Evolutionary conservation across 2,888 invertebrate genomes (phyloP), one percentile per base, ranked within the genome.

Genomic region (Cryptocephalus primarius): DNA sequence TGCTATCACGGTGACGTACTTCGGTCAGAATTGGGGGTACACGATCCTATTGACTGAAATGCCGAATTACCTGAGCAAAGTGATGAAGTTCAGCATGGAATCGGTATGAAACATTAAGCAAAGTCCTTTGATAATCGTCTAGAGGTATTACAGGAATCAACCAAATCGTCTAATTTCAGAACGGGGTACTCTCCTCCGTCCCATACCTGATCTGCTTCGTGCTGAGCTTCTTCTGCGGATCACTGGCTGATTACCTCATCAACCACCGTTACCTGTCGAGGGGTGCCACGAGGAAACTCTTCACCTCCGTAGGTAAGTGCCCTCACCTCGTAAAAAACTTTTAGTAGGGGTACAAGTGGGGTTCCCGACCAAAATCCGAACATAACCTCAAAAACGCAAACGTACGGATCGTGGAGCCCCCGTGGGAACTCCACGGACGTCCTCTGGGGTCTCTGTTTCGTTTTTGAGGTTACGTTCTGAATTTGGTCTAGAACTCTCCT

Each of bases 131-230:
- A 22, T 6, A 22, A 22, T 22, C 22, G 22, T n/a, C n/a, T n/a
- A n/a, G n/a, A n/a, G n/a, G n/a, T n/a, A n/a, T n/a, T n/a, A n/a
- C 2, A 22, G 22, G 6, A 4, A 6, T 22, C 3, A 22, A 22
- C 22, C 3, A 6, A 22, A 22, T 6, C 2, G 2, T 22, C 6
- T 6, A 22, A 36, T 69, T 8, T 65, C 44, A 80, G 76, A 85
- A 83, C 58, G 82, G 83, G 1, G 54, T 79, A 4, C 63, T 84
- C 0, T 85, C 86, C 0, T 78, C 83, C 0, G 61, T 85, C 14
- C 86, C 87, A 0, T 88, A 88, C 63, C 66, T 86, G 14, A 75
- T 82, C n/a, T 65, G 83, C 39, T 82, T 83, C 54, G 83, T 85
- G 57, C 73, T 82, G 0, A 40, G 40, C 22, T 40, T 40, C 11